A percentile compares a stretch with the other conserved stretches of the same genome.
phyloP scores from a whole-genome alignment of 2,113 vertebrate species.

The Macrotis lagotis region DNA sequence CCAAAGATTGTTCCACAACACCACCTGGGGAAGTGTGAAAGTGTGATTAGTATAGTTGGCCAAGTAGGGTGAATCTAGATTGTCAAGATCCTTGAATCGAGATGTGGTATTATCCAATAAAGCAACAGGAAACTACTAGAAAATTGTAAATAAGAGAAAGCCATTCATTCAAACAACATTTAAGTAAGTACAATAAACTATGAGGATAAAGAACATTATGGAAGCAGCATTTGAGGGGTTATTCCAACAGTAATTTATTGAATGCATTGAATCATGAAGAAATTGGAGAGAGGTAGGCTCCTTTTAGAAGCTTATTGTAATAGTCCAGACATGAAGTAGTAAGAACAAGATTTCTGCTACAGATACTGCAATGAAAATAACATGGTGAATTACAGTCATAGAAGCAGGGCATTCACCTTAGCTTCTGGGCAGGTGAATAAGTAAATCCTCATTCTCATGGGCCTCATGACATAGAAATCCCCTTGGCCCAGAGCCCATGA shows the following conservation, averaged over 20 bases:
- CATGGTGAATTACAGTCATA: neutral
- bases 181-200: neutral
- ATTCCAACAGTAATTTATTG: neutral
- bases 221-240: neutral
- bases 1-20: neutral
- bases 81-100: neutral
- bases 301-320: neutral
- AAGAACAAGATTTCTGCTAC: neutral
- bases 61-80: neutral
- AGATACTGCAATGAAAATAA: neutral
- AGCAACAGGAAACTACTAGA: neutral
- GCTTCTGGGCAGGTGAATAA: neutral
- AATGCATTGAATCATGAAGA: neutral
- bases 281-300: neutral
- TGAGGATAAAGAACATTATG: neutral
- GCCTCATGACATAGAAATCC: neutral
- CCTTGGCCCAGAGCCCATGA: neutral
- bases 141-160: neutral
- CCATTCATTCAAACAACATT: neutral
- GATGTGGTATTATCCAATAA: neutral
- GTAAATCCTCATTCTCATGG: neutral
- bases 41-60: neutral
- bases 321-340: neutral
- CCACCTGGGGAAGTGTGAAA: neutral
- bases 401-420: neutral